phyloP scores from a whole-genome alignment of 2,888 invertebrate species.

The Acrobasis repandana region DNA sequence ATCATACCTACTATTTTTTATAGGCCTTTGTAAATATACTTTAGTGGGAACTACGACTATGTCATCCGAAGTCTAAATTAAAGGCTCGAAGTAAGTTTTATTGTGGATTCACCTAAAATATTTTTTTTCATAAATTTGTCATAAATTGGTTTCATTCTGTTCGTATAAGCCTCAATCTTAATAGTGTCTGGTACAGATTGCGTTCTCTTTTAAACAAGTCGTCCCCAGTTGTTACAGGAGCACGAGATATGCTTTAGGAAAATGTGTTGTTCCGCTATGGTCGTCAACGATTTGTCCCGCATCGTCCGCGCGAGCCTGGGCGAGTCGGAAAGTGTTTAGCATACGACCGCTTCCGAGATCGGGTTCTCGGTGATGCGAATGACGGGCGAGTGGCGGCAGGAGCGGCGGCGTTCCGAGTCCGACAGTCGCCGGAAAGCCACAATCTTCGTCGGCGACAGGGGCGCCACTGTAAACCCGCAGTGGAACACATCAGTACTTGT shows the following conservation, averaged over 20 bases:
- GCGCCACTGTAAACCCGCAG: slow-evolving; percentile 82
- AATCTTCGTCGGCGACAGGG: slow-evolving; percentile 87
- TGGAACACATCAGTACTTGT: slow-evolving; percentile 5
- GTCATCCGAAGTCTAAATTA: too few species aligned
- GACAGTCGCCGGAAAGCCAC: slow-evolving; percentile 85
- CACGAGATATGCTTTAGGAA: neutral
- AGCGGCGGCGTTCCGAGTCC: slow-evolving; percentile 72
- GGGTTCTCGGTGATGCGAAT: slow-evolving; percentile 92
- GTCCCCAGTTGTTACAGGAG: too few species aligned
- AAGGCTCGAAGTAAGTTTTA: too few species aligned
- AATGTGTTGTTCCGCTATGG: neutral
- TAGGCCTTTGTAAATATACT: too few species aligned
- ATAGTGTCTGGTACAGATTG: too few species aligned
- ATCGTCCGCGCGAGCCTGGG: slow-evolving; percentile 22
- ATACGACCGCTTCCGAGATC: slow-evolving; percentile 88
- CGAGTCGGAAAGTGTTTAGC: slow-evolving; percentile 71
- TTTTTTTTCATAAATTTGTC: too few species aligned
- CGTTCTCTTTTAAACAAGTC: too few species aligned
- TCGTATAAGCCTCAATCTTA: too few species aligned
- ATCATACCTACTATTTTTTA: too few species aligned
- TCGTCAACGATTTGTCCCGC: slow-evolving; percentile 6
- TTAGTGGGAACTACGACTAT: too few species aligned
- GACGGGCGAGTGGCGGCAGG: slow-evolving; percentile 81
- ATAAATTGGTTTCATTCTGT: too few species aligned
- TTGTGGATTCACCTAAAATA: too few species aligned